phyloP scores from a whole-genome alignment of 2,113 vertebrate genomes.

The Phyllostomus discolor region DNA sequence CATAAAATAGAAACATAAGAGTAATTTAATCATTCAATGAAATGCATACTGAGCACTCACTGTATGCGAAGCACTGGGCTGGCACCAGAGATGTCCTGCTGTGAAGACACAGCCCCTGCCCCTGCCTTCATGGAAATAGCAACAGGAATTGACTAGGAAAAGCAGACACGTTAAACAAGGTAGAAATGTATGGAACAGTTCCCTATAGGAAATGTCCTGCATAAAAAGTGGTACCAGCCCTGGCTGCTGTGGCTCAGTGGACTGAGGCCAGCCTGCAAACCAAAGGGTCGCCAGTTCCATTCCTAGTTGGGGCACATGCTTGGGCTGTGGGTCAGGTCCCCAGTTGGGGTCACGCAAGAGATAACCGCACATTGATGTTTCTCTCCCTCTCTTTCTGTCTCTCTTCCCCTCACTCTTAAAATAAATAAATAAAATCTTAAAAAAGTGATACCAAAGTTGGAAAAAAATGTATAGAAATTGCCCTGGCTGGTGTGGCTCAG shows the following conservation, averaged over 20 bases:
- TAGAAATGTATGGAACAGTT: neutral
- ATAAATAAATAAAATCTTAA: too few species aligned
- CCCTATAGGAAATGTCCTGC: conserved; percentile 25
- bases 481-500: too few species aligned
- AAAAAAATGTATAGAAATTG: neutral
- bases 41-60: neutral
- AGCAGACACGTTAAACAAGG: neutral
- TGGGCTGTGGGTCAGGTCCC: too few species aligned
- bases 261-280: too few species aligned
- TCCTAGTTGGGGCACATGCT: too few species aligned
- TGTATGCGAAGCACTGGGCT: neutral
- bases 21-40: neutral
- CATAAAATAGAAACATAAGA: neutral
- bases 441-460: neutral
- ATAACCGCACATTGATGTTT: too few species aligned
- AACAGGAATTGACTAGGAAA: neutral
- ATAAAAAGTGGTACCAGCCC: neutral
- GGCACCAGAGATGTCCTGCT: neutral
- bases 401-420: too few species aligned
- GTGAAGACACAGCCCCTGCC: neutral
- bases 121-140: neutral
- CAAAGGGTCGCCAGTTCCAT: too few species aligned
- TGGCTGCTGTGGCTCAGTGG: too few species aligned
- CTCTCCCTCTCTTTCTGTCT: too few species aligned
- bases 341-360: too few species aligned